A percentile compares a stretch with the other conserved stretches of the same genome.
phyloP scores from a whole-genome alignment of 1,140 invertebrate species.

The Lerema accius region DNA sequence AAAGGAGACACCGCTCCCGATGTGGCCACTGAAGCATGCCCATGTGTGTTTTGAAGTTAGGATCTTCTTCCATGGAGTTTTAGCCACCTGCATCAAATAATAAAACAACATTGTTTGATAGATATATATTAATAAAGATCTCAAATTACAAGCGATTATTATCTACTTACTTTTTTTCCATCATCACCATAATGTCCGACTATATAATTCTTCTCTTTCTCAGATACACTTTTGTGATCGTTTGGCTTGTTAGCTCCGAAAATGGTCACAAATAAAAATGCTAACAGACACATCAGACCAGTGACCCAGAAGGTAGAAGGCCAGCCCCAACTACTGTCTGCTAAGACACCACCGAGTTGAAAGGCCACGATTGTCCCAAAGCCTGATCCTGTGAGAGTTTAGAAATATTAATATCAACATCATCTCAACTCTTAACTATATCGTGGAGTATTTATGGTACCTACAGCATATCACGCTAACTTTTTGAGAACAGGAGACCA shows the following conservation, averaged over 20 bases:
- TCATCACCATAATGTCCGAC: constrained; percentile 45
- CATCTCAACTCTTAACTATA: too few species aligned
- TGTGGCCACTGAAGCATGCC: constrained; percentile 90
- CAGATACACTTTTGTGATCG: constrained; percentile 83
- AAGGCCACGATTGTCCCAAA: constrained; percentile 79
- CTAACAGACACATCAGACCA: constrained; percentile 77
- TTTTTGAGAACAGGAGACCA: too few species aligned
- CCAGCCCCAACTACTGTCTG: constrained; percentile 76
- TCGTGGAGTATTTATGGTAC: too few species aligned
- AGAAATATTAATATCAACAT: too few species aligned
- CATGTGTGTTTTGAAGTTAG: constrained; percentile 90
- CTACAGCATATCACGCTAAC: too few species aligned
- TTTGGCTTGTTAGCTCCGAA: constrained; percentile 80
- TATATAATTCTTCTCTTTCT: constrained; percentile 85
- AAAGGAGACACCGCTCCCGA: constrained; percentile 93
- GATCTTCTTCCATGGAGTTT: constrained; percentile 89
- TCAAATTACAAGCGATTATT: too few species aligned
- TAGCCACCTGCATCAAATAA: constrained; percentile 42
- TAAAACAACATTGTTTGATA: too few species aligned
- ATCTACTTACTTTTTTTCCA: background rate
- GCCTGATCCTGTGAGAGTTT: constrained; percentile 48
- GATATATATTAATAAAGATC: too few species aligned
- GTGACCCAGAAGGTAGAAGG: constrained; percentile 83
- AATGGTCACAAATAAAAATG: constrained; percentile 65
- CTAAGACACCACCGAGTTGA: constrained; percentile 76